phyloP scores from a whole-genome alignment of 2,888 invertebrate genomes.

The Leistus spinibarbis region DNA sequence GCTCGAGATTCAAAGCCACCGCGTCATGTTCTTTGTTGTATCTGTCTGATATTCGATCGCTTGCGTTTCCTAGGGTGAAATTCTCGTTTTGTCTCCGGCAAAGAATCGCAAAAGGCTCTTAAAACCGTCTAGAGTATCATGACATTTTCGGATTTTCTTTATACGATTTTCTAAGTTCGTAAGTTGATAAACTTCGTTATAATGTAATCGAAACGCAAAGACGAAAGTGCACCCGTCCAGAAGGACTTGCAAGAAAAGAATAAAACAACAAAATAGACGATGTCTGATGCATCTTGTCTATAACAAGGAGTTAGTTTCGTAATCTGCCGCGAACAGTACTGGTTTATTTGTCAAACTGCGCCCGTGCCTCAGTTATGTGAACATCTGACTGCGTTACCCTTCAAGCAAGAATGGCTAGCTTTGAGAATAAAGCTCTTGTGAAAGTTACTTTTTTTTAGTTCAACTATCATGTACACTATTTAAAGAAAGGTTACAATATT shows the following conservation, averaged over 20 bases:
- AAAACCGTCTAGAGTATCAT: neutral
- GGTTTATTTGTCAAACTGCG: neutral
- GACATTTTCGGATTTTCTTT: neutral
- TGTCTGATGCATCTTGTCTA: neutral
- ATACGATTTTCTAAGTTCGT: slow-evolving; percentile 8
- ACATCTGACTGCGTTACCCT: neutral
- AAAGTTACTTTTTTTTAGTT: no score
- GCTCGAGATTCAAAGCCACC: slow-evolving; percentile 2
- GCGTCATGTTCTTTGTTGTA: neutral
- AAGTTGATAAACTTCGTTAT: slow-evolving; percentile 7
- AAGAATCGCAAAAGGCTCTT: neutral
- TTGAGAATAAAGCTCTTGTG: neutral
- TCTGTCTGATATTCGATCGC: neutral
- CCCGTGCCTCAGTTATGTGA: neutral
- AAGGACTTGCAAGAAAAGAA: neutral
- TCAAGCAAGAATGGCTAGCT: neutral
- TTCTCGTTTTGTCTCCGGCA: neutral
- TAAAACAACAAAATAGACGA: neutral
- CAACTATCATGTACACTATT: no score
- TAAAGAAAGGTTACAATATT: no score
- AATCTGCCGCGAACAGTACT: neutral
- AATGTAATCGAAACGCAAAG: slow-evolving; percentile 1
- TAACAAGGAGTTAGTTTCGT: slow-evolving; percentile 3
- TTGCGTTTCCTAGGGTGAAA: neutral
- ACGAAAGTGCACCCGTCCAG: neutral